Conservation (phyloP, 2,797 vertebrate genomes). For the Selene dorsalis region DNA sequence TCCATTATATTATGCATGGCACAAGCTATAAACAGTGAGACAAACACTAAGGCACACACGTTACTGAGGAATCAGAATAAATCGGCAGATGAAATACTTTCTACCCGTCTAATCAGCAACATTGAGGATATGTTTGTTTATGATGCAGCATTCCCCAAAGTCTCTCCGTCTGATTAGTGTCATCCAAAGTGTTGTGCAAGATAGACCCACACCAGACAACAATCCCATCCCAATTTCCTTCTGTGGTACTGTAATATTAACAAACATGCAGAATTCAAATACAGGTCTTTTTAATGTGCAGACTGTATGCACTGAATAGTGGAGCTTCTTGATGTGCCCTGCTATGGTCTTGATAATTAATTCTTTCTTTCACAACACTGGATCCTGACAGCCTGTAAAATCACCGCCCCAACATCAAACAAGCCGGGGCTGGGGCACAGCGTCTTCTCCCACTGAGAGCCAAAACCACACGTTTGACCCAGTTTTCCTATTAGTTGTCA, state of each 20-base stretch:
- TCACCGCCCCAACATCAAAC: constrained; percentile 69
- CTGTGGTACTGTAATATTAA: constrained; percentile 1
- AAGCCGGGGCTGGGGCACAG: constrained; percentile 26
- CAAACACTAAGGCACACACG: constrained; percentile 14
- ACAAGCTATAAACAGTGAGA: constrained; percentile 18
- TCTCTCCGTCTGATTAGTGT: constrained; percentile 52
- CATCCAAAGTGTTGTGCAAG: constrained; percentile 32
- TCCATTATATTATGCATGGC: constrained; percentile 17
- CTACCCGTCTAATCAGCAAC: constrained; percentile 38
- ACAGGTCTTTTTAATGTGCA: constrained; percentile 30
- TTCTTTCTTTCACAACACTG: constrained; percentile 33
- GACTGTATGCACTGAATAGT: constrained; percentile 6
- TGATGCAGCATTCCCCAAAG: constrained; percentile 34
- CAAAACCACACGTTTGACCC: constrained; percentile 67
- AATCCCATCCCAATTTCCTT: constrained; percentile 25
- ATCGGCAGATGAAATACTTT: constrained; percentile 39
- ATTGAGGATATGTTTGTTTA: constrained; percentile 31
- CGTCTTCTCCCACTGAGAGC: constrained; percentile 44
- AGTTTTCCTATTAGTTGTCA: constrained; percentile 52
- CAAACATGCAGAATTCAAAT: constrained; percentile 11
- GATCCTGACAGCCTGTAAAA: constrained; percentile 53
- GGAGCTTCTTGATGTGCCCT: constrained; percentile 13
- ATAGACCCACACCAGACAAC: constrained; percentile 22
- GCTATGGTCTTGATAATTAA: constrained; percentile 47
- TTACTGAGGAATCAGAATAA: constrained; percentile 39